Evolutionary conservation across 2,797 vertebrate species (phyloP).

Genomic region (Urosaurus nigricauda): DNA sequence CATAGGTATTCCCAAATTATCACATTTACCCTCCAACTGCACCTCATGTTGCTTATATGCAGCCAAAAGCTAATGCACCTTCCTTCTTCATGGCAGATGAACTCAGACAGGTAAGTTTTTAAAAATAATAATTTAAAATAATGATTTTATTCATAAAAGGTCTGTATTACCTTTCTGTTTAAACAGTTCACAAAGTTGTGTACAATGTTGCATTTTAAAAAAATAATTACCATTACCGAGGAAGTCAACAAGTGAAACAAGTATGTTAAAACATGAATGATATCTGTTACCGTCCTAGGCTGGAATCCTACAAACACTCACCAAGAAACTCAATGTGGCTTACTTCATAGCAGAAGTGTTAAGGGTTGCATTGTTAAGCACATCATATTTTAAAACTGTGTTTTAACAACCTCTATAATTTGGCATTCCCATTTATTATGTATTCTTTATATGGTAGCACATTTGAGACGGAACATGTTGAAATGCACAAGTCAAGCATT

Average conservation of each 20-base stretch:
- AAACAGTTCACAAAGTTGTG: not conserved
- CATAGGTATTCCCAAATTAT: conserved; percentile 97
- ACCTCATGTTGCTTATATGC: conserved; percentile 99
- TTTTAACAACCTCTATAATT: not conserved
- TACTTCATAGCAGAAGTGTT: not conserved
- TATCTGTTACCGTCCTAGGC: not conserved
- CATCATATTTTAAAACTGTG: not conserved
- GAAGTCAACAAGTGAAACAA: not conserved
- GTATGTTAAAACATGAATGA: not conserved
- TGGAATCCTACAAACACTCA: not conserved
- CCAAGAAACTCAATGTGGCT: not conserved
- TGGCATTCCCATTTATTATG: not conserved
- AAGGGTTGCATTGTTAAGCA: not conserved
- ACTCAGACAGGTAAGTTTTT: conserved; percentile 91
- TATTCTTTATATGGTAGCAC: not conserved
- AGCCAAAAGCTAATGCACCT: conserved; percentile 98
- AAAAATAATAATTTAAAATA: conserved; percentile 17
- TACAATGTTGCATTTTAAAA: not conserved
- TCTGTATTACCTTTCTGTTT: not conserved
- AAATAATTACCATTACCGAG: not conserved
- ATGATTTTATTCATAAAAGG: conserved; percentile 4
- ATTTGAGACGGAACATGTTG: not conserved
- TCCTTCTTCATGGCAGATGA: conserved; percentile 99
- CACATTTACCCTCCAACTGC: conserved; percentile 98
- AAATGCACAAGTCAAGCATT: not conserved